These are phyloP conservation scores for Acrobasis repandana DNA, from an alignment of 2,888 invertebrate species.

Conservation along the genomic window DNA sequence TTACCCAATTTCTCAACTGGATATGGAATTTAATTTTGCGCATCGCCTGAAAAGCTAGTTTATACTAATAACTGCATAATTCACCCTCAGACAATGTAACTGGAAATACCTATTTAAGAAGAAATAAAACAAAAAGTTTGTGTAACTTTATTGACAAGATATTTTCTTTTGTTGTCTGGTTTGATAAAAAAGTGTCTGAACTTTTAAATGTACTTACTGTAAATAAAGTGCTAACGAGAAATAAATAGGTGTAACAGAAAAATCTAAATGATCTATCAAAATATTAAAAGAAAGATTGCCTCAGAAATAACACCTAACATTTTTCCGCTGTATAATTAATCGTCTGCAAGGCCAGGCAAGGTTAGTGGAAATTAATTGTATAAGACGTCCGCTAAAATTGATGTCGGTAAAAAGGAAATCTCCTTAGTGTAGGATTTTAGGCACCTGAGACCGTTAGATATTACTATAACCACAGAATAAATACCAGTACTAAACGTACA, in stretches of 20 bases:
- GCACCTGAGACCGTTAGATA: neutral
- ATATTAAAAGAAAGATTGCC: neutral
- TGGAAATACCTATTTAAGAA: too few species aligned
- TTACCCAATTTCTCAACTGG: too few species aligned
- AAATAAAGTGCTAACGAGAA: neutral
- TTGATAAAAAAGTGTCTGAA: neutral
- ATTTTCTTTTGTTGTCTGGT: too few species aligned
- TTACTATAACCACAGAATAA: too few species aligned
- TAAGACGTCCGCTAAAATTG: conserved; percentile 1
- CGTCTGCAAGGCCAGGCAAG: neutral
- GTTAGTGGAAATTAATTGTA: conserved; percentile 16
- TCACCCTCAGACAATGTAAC: too few species aligned
- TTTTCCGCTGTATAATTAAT: conserved; percentile 7
- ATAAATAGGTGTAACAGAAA: neutral
- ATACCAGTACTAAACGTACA: too few species aligned
- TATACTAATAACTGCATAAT: too few species aligned
- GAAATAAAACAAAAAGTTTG: too few species aligned
- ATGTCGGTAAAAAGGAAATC: neutral
- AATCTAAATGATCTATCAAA: neutral
- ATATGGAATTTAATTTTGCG: too few species aligned
- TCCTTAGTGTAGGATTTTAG: neutral
- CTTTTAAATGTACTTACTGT: neutral
- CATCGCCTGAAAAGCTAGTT: too few species aligned
- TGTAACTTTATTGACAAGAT: too few species aligned
- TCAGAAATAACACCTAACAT: neutral